Evolutionary conservation across 2,888 invertebrate species (phyloP).

Genomic region (Rhaphigaster nebulosa): DNA sequence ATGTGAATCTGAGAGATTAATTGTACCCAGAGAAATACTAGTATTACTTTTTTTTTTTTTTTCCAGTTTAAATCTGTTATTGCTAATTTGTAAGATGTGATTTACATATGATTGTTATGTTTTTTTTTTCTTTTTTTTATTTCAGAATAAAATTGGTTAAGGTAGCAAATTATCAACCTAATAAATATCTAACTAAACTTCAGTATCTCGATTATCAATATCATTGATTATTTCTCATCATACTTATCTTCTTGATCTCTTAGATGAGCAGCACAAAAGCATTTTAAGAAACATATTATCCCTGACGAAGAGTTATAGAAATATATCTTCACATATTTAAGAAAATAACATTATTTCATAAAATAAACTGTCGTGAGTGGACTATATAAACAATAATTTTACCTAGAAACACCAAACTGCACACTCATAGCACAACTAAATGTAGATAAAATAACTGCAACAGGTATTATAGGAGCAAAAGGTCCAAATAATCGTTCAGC

Average conservation of each 20-base stretch:
- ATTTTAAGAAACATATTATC: not conserved
- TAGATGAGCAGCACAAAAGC: not conserved
- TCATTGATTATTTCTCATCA: not conserved
- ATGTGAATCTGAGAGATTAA: not conserved
- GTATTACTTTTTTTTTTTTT: not conserved
- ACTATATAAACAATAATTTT: constrained; percentile 59
- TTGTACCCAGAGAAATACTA: not conserved
- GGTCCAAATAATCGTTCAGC: constrained; percentile 78
- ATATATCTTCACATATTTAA: not conserved
- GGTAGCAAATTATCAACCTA: not conserved
- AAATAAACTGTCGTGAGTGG: not conserved
- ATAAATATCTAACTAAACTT: not conserved
- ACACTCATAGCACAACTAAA: constrained; percentile 85
- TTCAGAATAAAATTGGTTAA: not conserved
- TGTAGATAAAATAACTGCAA: constrained; percentile 83
- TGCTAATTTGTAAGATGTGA: not conserved
- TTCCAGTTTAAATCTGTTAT: not conserved
- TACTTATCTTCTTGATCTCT: not conserved
- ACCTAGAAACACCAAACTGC: constrained; percentile 82
- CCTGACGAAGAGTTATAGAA: not conserved
- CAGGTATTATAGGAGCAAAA: constrained; percentile 78
- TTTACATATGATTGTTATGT: too few species aligned
- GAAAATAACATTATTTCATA: not conserved
- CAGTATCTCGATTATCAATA: not conserved
- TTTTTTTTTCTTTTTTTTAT: too few species aligned